These are phyloP conservation scores for Odontothrips loti DNA, from an alignment of 2,888 invertebrate species.

Conservation along the genomic window DNA sequence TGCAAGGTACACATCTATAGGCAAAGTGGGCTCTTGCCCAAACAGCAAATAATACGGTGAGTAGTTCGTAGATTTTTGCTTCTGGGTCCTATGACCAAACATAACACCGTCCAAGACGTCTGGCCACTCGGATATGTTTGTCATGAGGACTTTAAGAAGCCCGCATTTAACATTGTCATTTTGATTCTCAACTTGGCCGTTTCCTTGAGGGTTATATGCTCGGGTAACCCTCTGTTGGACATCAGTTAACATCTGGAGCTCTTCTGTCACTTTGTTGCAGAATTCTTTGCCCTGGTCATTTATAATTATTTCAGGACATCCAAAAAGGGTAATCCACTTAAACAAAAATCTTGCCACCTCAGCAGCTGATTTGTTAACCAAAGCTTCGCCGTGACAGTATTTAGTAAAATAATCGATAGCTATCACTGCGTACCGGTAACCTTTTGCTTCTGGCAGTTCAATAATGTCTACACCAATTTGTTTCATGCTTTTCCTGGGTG, in stretches of 20 bases:
- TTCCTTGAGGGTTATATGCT: not conserved
- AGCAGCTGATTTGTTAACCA: not conserved
- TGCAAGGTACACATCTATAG: not conserved
- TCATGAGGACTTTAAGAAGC: not conserved
- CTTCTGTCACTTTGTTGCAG: not conserved
- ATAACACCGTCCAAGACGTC: not conserved
- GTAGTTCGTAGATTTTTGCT: not conserved
- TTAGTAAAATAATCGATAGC: not conserved
- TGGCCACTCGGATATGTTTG: not conserved
- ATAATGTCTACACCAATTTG: not conserved
- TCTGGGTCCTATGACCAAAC: not conserved
- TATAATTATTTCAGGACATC: not conserved
- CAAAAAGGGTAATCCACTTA: not conserved
- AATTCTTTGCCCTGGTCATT: conserved; percentile 17
- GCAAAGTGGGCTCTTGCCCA: not conserved
- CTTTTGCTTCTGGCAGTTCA: not conserved
- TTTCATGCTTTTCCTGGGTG: not conserved
- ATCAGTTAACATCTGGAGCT: not conserved
- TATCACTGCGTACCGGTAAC: not conserved
- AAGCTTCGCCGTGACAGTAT: not conserved
- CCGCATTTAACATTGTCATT: not conserved
- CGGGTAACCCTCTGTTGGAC: not conserved
- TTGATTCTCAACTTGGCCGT: conserved; percentile 26
- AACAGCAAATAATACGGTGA: not conserved
- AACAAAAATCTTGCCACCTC: not conserved